Conservation (phyloP, 1,140 invertebrate genomes). For the Drosophila arawakana region DNA sequence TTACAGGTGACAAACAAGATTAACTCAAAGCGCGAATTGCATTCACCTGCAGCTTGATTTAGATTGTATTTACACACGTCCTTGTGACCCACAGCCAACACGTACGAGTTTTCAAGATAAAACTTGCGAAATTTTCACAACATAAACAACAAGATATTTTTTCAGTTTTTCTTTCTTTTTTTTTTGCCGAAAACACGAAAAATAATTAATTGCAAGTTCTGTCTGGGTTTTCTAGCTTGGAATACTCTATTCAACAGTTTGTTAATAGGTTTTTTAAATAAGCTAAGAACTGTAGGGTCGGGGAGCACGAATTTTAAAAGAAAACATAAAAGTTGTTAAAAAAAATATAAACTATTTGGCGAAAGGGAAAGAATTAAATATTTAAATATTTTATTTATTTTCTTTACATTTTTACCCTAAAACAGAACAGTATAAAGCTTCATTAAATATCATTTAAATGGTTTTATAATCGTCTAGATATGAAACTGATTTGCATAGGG, state of each 20-base stretch:
- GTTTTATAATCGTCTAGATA: constrained; percentile 9
- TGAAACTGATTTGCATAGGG: constrained; percentile 39
- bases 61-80: constrained; percentile 65
- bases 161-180: constrained; percentile 14
- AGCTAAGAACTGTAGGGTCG: not conserved
- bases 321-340: no score
- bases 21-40: constrained; percentile 31
- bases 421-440: not conserved
- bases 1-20: constrained; percentile 54
- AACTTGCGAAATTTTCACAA: constrained; percentile 51
- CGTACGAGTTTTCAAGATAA: constrained; percentile 28
- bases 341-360: no score
- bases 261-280: no score
- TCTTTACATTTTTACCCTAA: no score
- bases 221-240: not conserved
- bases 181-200: constrained; percentile 25
- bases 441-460: not conserved
- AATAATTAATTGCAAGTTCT: constrained; percentile 23
- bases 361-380: no score
- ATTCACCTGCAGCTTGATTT: constrained; percentile 46
- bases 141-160: constrained; percentile 7
- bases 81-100: constrained; percentile 62
- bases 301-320: no score
- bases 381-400: no score
- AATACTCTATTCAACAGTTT: constrained; percentile 33